These are phyloP conservation scores for Listronotus oregonensis DNA, from an alignment of 1,140 invertebrate species.

Conservation along the genomic window DNA sequence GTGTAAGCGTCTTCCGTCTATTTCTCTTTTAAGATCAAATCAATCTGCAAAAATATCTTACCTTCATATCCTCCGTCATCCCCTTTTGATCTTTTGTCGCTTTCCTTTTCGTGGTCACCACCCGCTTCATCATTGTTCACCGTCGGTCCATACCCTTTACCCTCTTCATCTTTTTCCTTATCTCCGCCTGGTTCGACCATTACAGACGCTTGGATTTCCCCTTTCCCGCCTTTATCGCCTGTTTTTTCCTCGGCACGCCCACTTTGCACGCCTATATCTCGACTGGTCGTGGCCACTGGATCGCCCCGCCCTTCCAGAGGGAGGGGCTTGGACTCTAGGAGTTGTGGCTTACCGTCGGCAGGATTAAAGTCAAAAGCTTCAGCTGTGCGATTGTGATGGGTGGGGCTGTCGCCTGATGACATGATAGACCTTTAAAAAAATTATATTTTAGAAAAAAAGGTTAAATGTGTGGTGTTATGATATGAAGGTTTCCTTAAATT, in stretches of 20 bases:
- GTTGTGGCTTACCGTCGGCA: not conserved
- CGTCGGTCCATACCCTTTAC: slow-evolving; percentile 16
- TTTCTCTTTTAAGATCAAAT: not conserved
- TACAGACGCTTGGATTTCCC: slow-evolving; percentile 28
- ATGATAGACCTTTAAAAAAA: slow-evolving; percentile 29
- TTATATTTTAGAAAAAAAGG: not conserved
- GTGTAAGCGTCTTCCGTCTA: no score
- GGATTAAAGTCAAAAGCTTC: slow-evolving; percentile 24
- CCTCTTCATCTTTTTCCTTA: slow-evolving; percentile 11
- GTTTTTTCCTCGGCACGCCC: slow-evolving; percentile 13
- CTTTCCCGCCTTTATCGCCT: slow-evolving; percentile 11
- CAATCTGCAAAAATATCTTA: not conserved
- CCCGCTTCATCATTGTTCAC: slow-evolving; percentile 33
- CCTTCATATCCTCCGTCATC: slow-evolving; percentile 17
- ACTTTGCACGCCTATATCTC: slow-evolving; percentile 32
- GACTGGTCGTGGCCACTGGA: slow-evolving; percentile 40
- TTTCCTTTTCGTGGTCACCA: slow-evolving; percentile 27
- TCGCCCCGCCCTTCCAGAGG: slow-evolving; percentile 21
- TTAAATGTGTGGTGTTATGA: slow-evolving; percentile 1
- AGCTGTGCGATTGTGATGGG: slow-evolving; percentile 24
- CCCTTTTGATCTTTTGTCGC: slow-evolving; percentile 13
- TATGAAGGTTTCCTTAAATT: no score
- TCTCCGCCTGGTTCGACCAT: slow-evolving; percentile 32
- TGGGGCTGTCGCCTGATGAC: slow-evolving; percentile 28
- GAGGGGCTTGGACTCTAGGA: slow-evolving; percentile 16